These are phyloP conservation scores for Epistrophe eligans DNA, from an alignment of 2,888 invertebrate species.

Conservation along the genomic window DNA sequence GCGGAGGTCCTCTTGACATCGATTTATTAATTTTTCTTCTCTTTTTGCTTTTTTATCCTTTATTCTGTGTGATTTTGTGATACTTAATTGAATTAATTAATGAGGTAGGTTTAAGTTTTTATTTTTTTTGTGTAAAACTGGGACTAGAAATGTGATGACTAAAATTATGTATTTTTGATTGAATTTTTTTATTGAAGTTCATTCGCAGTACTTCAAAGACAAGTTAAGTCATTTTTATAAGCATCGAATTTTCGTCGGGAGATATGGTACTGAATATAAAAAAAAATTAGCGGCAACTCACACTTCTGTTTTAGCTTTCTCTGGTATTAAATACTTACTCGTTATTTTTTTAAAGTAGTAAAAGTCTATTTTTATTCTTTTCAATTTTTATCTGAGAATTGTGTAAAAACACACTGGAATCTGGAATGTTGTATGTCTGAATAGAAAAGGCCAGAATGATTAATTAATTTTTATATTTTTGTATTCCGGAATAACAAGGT, in stretches of 20 bases:
- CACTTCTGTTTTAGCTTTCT: too few species aligned
- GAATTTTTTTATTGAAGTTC: background rate
- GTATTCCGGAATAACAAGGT: too few species aligned
- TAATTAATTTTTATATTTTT: too few species aligned
- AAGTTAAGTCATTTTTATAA: constrained; percentile 13
- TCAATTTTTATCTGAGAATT: too few species aligned
- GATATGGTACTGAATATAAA: background rate
- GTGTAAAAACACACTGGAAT: too few species aligned
- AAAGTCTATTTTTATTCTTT: too few species aligned
- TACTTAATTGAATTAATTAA: constrained; percentile 70
- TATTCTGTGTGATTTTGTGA: constrained; percentile 8
- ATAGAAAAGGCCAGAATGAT: too few species aligned
- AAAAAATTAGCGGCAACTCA: too few species aligned
- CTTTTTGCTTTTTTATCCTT: background rate
- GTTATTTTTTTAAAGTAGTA: too few species aligned
- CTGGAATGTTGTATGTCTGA: too few species aligned
- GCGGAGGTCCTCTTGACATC: constrained; percentile 65
- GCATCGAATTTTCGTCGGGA: background rate
- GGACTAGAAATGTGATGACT: constrained; percentile 49
- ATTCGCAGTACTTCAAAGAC: background rate
- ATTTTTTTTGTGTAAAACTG: background rate
- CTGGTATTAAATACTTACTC: too few species aligned
- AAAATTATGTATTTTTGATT: constrained; percentile 35
- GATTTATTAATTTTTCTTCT: constrained; percentile 49
- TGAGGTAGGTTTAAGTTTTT: constrained; percentile 1